Conservation (phyloP, 2,797 vertebrate species). For the Avahi laniger region DNA sequence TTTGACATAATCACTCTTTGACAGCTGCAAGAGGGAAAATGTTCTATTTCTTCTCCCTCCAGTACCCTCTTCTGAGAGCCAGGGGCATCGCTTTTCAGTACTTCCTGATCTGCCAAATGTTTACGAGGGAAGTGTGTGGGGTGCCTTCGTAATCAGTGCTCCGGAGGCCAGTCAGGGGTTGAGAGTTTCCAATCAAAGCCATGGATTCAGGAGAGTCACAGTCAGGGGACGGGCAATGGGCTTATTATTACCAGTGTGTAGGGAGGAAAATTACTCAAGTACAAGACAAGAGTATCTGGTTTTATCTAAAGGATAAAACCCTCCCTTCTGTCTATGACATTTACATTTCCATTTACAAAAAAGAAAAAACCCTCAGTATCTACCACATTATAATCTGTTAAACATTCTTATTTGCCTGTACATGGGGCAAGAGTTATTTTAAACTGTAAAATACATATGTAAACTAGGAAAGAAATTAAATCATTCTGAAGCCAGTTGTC, state of each 20-base stretch:
- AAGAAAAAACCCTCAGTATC: constrained; percentile 21
- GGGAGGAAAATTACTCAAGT: constrained; percentile 71
- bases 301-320: constrained; percentile 52
- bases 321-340: constrained; percentile 2
- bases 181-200: constrained; percentile 80
- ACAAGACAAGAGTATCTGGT: constrained; percentile 58
- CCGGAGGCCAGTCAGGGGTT: constrained; percentile 66
- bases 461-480: constrained; percentile 28
- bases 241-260: constrained; percentile 69
- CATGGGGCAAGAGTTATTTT: constrained; percentile 25
- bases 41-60: constrained; percentile 75
- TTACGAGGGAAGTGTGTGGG: constrained; percentile 73
- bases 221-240: constrained; percentile 70
- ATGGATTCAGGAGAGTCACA: constrained; percentile 70
- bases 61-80: constrained; percentile 71
- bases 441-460: background rate
- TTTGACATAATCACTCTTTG: constrained; percentile 79
- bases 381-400: background rate
- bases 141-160: constrained; percentile 77
- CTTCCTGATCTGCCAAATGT: constrained; percentile 78
- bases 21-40: constrained; percentile 74
- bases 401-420: constrained; percentile 16
- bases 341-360: constrained; percentile 56
- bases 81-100: constrained; percentile 71
- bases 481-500: background rate